A percentile compares a stretch with the other conserved stretches of the same genome.
Evolutionary conservation across 2,888 invertebrate species (phyloP).

Genomic region (Conomelus anceps): DNA sequence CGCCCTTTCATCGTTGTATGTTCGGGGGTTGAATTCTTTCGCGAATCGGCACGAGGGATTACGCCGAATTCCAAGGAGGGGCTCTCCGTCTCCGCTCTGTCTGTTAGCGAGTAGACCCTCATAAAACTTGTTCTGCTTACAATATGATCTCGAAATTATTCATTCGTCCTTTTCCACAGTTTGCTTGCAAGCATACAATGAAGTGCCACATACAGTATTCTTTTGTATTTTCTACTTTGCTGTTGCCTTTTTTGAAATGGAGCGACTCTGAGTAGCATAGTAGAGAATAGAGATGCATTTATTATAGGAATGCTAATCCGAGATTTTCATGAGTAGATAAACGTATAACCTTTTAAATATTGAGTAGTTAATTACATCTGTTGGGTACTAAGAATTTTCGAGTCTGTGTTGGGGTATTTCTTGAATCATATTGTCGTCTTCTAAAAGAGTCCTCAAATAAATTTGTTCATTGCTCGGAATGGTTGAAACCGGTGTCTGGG

Average conservation of each 20-base stretch:
- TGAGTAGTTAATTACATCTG: no score
- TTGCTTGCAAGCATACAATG: not conserved
- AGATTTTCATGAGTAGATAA: not conserved
- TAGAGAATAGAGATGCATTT: not conserved
- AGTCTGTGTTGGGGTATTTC: no score
- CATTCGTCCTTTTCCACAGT: not conserved
- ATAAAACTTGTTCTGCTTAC: not conserved
- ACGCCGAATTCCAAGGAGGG: no score
- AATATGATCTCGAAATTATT: not conserved
- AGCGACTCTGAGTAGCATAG: not conserved
- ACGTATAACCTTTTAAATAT: no score
- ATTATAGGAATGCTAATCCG: not conserved
- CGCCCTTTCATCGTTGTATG: not conserved
- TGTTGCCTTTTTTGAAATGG: no score
- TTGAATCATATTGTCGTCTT: no score
- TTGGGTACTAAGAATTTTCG: no score
- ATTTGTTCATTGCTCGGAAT: no score
- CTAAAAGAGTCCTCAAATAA: no score
- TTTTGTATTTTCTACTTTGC: not conserved
- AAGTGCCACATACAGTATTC: not conserved
- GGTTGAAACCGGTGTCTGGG: no score
- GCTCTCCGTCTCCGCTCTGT: no score
- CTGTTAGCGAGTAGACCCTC: not conserved
- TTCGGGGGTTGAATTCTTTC: not conserved
- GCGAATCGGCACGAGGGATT: not conserved